phyloP scores from a whole-genome alignment of 2,888 invertebrate genomes.

The Plagiodera versicolora region DNA sequence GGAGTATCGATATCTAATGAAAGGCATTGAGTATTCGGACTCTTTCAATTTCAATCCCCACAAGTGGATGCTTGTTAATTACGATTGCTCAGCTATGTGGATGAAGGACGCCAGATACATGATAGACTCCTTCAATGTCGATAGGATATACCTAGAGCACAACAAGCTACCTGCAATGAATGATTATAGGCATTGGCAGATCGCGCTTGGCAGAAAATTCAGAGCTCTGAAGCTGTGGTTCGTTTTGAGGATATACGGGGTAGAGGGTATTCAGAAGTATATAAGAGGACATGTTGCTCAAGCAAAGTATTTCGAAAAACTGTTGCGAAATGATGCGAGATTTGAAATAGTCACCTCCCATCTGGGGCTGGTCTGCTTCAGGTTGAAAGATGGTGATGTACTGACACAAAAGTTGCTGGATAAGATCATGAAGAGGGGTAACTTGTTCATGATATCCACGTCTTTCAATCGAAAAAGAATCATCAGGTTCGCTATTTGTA shows the following conservation, averaged over 20 bases:
- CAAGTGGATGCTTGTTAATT: slow-evolving; percentile 94
- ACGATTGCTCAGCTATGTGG: slow-evolving; percentile 95
- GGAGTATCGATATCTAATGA: slow-evolving; percentile 68
- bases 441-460: slow-evolving; percentile 62
- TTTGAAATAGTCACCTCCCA: slow-evolving; percentile 70
- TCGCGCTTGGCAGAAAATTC: slow-evolving; percentile 85
- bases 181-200: slow-evolving; percentile 82
- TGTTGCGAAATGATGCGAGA: slow-evolving; percentile 71
- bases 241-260: slow-evolving; percentile 80
- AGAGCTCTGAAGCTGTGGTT: slow-evolving; percentile 92
- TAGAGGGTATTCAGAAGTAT: slow-evolving; percentile 75
- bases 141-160: slow-evolving; percentile 87
- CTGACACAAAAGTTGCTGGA: slow-evolving; percentile 72
- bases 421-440: slow-evolving; percentile 72
- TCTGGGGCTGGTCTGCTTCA: slow-evolving; percentile 82
- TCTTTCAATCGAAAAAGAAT: slow-evolving; percentile 71
- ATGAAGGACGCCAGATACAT: slow-evolving; percentile 80
- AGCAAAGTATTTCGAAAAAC: slow-evolving; percentile 77
- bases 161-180: slow-evolving; percentile 59
- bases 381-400: slow-evolving; percentile 74
- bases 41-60: slow-evolving; percentile 95
- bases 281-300: slow-evolving; percentile 75
- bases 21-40: slow-evolving; percentile 78
- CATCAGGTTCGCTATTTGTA: slow-evolving; percentile 82
- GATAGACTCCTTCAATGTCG: slow-evolving; percentile 87